These are phyloP conservation scores for Athrips mouffetella DNA, from an alignment of 2,888 invertebrate species.

Conservation along the genomic window DNA sequence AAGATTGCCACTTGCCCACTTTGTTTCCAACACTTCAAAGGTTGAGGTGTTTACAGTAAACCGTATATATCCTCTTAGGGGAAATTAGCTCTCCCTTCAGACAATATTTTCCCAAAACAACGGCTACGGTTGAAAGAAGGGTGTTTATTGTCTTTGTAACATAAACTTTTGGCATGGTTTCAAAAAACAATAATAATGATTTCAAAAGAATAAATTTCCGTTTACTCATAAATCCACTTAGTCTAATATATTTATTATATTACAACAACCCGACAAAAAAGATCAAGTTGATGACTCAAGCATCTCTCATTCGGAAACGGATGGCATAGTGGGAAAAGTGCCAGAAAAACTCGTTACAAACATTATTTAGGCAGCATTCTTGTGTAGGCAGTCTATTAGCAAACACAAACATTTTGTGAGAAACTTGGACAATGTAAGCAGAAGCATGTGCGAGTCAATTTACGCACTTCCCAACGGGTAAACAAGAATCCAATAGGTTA, in stretches of 20 bases:
- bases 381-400: conserved; percentile 21
- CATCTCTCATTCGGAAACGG: neutral
- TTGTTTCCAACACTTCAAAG: conserved; percentile 4
- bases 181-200: too few relatives aligned
- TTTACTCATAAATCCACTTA: neutral
- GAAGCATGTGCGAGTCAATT: conserved; percentile 32
- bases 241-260: neutral
- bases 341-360: conserved; percentile 2
- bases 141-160: too few relatives aligned
- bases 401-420: conserved; percentile 27
- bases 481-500: conserved; percentile 36
- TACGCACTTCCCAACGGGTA: conserved; percentile 33
- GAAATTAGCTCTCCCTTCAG: neutral
- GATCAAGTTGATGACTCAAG: conserved; percentile 1
- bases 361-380: conserved; percentile 1
- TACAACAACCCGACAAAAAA: too few relatives aligned
- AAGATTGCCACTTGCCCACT: conserved; percentile 5
- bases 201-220: too few relatives aligned
- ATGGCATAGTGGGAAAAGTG: conserved; percentile 11
- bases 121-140: too few relatives aligned
- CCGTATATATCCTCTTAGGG: neutral
- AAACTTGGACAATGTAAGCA: conserved; percentile 29
- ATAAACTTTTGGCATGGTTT: too few relatives aligned
- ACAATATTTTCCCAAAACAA: neutral
- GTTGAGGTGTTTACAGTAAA: neutral